Evolutionary conservation across 2,113 vertebrate species (phyloP).

Genomic region (Syngnathus floridae): DNA sequence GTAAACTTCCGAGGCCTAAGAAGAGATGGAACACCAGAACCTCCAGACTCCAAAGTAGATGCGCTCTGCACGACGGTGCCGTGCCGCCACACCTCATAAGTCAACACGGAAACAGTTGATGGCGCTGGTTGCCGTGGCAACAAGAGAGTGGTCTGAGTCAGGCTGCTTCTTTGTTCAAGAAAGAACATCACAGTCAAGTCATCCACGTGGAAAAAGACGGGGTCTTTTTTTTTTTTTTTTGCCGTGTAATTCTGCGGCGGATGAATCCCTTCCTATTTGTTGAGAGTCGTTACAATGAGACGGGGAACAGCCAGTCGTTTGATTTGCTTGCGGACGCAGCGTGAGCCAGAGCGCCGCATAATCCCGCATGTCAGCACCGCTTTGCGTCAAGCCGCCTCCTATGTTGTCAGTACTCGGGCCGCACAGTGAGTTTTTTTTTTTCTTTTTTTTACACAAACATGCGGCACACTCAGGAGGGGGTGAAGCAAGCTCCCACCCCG

Average conservation of each 20-base stretch:
- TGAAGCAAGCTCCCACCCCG: background rate
- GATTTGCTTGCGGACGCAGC: slow-evolving; percentile 28
- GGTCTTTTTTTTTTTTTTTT: background rate
- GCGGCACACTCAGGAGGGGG: slow-evolving; percentile 5
- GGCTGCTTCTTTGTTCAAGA: background rate
- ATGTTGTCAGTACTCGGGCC: slow-evolving; percentile 25
- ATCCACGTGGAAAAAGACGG: background rate
- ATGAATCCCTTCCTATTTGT: background rate
- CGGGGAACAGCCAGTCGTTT: background rate
- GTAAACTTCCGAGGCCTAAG: too few relatives aligned
- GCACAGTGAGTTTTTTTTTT: slow-evolving; percentile 26
- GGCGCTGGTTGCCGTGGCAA: slow-evolving; percentile 41
- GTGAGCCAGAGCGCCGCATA: slow-evolving; percentile 23
- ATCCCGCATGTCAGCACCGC: slow-evolving; percentile 40
- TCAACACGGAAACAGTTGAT: slow-evolving; percentile 11
- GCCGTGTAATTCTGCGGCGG: background rate
- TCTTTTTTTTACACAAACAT: background rate
- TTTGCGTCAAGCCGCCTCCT: slow-evolving; percentile 31
- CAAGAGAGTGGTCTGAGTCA: slow-evolving; percentile 4
- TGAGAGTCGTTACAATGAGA: background rate
- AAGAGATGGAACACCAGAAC: background rate
- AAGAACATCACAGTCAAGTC: background rate
- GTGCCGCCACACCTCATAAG: background rate
- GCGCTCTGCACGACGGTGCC: background rate
- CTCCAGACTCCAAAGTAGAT: background rate